Evolutionary conservation across 2,797 vertebrate species (phyloP).

Genomic region (Lepus oiostolus): DNA sequence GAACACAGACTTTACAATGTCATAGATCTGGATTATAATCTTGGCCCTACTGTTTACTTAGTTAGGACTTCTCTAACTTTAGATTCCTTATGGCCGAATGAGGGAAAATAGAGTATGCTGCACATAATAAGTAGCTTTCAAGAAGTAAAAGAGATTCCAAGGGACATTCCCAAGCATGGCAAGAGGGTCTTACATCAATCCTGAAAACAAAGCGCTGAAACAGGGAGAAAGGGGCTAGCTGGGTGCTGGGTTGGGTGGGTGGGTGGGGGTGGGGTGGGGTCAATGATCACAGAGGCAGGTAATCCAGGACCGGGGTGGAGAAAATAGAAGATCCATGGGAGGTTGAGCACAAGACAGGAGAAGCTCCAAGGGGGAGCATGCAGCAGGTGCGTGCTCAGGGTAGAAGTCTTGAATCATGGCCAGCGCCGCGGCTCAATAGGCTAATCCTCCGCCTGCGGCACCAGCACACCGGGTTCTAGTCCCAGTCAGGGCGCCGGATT

Average conservation of each 20-base stretch:
- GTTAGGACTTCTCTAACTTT: background rate
- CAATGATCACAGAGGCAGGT: background rate
- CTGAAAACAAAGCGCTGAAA: background rate
- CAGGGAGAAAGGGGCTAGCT: background rate
- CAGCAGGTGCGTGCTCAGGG: background rate
- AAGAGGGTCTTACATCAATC: background rate
- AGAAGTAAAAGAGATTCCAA: background rate
- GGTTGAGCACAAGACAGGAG: background rate
- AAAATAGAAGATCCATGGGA: background rate
- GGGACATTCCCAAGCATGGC: background rate
- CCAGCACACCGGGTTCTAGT: too few species aligned
- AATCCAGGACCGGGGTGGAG: background rate
- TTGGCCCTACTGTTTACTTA: background rate
- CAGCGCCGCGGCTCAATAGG: too few species aligned
- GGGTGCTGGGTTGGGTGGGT: background rate
- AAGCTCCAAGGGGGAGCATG: too few species aligned
- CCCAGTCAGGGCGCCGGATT: too few species aligned
- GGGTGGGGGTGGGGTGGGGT: background rate
- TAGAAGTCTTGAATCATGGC: too few species aligned
- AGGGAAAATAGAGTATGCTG: background rate
- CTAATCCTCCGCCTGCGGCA: too few species aligned
- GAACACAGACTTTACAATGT: background rate
- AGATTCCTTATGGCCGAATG: background rate
- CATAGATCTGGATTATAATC: background rate
- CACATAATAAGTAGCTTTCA: background rate